Evolutionary conservation across 2,113 vertebrate species (phyloP).

Genomic region (Pituophis catenifer): DNA sequence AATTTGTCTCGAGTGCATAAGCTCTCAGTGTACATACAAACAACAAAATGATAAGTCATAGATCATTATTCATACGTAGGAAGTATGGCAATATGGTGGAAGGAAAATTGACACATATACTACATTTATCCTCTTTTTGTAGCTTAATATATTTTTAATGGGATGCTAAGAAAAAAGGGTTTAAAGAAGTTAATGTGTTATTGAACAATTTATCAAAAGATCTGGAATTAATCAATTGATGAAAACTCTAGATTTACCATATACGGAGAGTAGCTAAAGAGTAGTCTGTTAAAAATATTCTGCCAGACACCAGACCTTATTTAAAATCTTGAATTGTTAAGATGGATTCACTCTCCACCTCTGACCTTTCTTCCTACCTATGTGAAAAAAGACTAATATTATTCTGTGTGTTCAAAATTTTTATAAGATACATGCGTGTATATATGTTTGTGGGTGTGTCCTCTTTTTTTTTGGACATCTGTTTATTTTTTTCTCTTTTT

Average conservation of each 20-base stretch:
- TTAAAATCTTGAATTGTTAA: not conserved
- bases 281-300: not conserved
- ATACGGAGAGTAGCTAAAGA: not conserved
- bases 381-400: not conserved
- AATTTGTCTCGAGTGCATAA: too few relatives aligned
- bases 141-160: not conserved
- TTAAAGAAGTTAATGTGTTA: not conserved
- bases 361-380: not conserved
- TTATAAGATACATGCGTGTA: not conserved
- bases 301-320: not conserved
- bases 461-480: not conserved
- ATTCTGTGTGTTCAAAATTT: not conserved
- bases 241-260: not conserved
- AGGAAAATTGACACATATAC: not conserved
- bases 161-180: not conserved
- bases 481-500: not conserved
- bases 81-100: not conserved
- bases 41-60: not conserved
- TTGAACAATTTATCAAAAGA: not conserved
- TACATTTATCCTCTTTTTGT: not conserved
- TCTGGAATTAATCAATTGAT: not conserved
- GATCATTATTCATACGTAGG: too few relatives aligned
- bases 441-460: not conserved
- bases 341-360: not conserved
- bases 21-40: too few relatives aligned